phyloP scores from a whole-genome alignment of 2,888 invertebrate genomes.

The Orthonychiurus folsomi region DNA sequence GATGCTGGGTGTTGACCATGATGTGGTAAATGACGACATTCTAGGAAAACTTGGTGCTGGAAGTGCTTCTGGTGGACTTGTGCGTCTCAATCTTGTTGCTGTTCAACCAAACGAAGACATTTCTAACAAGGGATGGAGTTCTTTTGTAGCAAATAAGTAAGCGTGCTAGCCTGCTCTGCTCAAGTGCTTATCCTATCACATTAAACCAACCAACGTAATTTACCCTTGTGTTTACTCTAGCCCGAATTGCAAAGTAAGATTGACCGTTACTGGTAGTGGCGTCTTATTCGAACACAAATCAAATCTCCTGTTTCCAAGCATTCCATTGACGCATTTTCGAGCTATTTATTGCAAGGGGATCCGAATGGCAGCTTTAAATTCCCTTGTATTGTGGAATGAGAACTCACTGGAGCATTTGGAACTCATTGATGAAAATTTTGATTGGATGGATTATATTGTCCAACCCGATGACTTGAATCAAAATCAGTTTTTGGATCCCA shows the following conservation, averaged over 20 bases:
- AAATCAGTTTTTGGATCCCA: conserved; percentile 37
- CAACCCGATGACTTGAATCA: conserved; percentile 29
- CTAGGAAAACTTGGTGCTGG: conserved; percentile 27
- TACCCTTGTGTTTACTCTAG: conserved; percentile 26
- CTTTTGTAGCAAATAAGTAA: conserved; percentile 29
- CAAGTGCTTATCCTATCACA: background rate
- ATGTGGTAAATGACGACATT: conserved; percentile 32
- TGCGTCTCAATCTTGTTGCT: conserved; percentile 33
- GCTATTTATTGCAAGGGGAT: conserved; percentile 36
- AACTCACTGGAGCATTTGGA: conserved; percentile 35
- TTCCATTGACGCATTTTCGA: conserved; percentile 37
- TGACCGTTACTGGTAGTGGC: conserved; percentile 31
- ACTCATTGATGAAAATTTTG: conserved; percentile 33
- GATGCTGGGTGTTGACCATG: conserved; percentile 38
- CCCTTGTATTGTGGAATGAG: conserved; percentile 36
- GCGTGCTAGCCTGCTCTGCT: conserved; percentile 1
- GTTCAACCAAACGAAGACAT: conserved; percentile 25
- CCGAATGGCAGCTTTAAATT: conserved; percentile 34
- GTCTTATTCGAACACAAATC: conserved; percentile 28
- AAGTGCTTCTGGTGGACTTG: conserved; percentile 26
- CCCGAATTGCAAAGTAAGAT: conserved; percentile 32
- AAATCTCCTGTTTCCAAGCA: conserved; percentile 33
- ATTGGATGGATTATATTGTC: conserved; percentile 37
- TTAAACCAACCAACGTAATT: too few species aligned
- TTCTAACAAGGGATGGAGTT: conserved; percentile 21